Evolutionary conservation across 37 sponge, comb jelly and placozoan genomes (phyloP), one percentile per base, ranked within the genome.

Genomic region (Amphimedon queenslandica): DNA sequence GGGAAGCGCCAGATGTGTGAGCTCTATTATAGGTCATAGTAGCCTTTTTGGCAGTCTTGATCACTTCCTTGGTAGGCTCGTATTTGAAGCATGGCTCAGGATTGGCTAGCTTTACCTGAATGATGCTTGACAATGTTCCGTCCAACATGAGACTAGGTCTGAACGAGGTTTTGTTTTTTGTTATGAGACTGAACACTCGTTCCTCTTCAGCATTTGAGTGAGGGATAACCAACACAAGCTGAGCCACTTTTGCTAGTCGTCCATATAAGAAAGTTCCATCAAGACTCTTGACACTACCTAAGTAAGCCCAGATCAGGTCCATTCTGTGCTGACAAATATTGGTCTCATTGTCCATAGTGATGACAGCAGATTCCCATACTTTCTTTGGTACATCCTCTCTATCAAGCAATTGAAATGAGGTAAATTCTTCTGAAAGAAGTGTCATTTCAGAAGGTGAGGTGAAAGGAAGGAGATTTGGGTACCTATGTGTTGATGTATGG

Each of bases 141-240:
- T 66, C 77, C 29, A 77, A 58, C 3, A 18, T 4, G 23, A 77
- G 58, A 33, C 35, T 77, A 0, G 77, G 38, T 8, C 77, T 20
- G 32, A 31, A 77, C 11, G 55, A 23, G 51, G 80, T 79, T 29
- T 79, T 70, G 42, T 78, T 78, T 39, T 78, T 78, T 5, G 25
- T 35, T 55, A 78, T 57, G 57, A 78, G 32, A 55, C 70, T 69
- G 53, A 78, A 78, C 21, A 78, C 43, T 43, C 70, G 36, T 53
- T 78, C 79, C 41, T 78, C 79, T 60, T 69, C 31, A 70, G 79
- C 79, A 78, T 78, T 76, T n/a, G 76, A 64, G 35, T 76, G 76
- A 40, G 76, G 76, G 40, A 76, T 63, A 30, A 64, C 32, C 16
- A 76, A 33, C 29, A 76, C 76, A 23, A 64, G 28, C 41, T 39